phyloP scores from a whole-genome alignment of 2,113 vertebrate species.

The Anarrhichthys ocellatus region DNA sequence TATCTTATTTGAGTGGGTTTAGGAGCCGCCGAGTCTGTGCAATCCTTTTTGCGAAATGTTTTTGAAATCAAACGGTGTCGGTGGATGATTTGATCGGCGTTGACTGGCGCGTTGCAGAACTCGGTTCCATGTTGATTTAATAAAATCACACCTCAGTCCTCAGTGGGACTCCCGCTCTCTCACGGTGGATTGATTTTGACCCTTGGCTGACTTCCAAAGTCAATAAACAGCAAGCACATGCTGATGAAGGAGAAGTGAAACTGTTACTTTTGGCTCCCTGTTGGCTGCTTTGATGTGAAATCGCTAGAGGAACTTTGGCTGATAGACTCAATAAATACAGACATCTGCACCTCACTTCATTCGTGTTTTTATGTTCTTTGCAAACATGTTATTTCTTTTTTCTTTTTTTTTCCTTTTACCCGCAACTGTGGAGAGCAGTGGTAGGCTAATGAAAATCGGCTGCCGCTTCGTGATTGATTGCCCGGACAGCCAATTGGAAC shows the following conservation, averaged over 20 bases:
- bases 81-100: slow-evolving; percentile 17
- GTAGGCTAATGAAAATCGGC: slow-evolving; percentile 83
- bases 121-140: slow-evolving; percentile 75
- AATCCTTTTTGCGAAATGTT: neutral
- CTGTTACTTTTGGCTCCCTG: slow-evolving; percentile 84
- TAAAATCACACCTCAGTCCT: slow-evolving; percentile 69
- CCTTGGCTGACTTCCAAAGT: slow-evolving; percentile 73
- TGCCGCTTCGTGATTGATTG: slow-evolving; percentile 86
- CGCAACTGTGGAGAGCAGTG: slow-evolving; percentile 44
- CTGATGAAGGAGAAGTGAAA: slow-evolving; percentile 80
- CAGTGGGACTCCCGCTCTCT: slow-evolving; percentile 47
- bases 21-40: neutral
- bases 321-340: slow-evolving; percentile 83
- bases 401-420: slow-evolving; percentile 36
- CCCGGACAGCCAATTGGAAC: slow-evolving; percentile 87
- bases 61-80: neutral
- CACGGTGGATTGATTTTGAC: slow-evolving; percentile 72
- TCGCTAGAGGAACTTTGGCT: slow-evolving; percentile 67
- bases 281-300: slow-evolving; percentile 80
- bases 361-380: slow-evolving; percentile 66
- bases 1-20: neutral
- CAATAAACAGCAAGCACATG: slow-evolving; percentile 81
- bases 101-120: slow-evolving; percentile 39
- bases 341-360: slow-evolving; percentile 71
- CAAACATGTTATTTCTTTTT: slow-evolving; percentile 65